A percentile compares a stretch with the other conserved stretches of the same genome.
These are phyloP conservation scores for Salvelinus sp. DNA, from an alignment of 2,113 vertebrate genomes.

Conservation along the genomic window DNA sequence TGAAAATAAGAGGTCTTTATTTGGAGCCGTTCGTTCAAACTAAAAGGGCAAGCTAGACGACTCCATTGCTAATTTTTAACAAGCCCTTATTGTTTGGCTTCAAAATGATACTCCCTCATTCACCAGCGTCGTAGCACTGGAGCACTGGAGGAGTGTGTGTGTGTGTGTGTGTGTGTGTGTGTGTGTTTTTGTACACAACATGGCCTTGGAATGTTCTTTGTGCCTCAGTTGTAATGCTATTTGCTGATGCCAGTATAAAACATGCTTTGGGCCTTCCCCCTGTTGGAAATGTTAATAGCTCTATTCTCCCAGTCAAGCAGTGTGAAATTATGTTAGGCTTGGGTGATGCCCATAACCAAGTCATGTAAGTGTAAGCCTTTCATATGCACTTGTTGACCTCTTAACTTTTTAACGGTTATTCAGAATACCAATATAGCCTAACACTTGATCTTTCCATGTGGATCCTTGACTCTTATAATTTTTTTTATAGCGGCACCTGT, in stretches of 20 bases:
- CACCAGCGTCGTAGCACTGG: background rate
- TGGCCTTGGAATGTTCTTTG: constrained; percentile 3
- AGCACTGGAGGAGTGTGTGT: background rate
- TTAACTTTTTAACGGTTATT: no score
- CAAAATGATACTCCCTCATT: background rate
- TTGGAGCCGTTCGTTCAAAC: background rate
- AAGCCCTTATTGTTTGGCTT: constrained; percentile 3
- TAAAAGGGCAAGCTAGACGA: background rate
- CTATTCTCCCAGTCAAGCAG: no score
- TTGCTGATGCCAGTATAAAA: background rate
- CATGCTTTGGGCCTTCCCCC: background rate
- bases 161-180: constrained; percentile 1
- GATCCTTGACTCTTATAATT: no score
- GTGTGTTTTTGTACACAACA: background rate
- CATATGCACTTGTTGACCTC: no score
- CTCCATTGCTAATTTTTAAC: constrained; percentile 2
- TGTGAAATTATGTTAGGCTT: background rate
- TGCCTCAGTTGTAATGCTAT: background rate
- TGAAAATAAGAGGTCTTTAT: background rate
- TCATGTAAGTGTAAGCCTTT: no score
- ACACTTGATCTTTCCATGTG: no score
- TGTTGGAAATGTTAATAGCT: background rate
- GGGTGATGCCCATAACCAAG: background rate
- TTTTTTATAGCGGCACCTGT: no score
- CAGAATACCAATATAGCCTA: no score